Percentiles rank a stretch among this genome's conserved stretches.
phyloP scores from a whole-genome alignment of 2,797 vertebrate species.

The Botia kubotai region DNA sequence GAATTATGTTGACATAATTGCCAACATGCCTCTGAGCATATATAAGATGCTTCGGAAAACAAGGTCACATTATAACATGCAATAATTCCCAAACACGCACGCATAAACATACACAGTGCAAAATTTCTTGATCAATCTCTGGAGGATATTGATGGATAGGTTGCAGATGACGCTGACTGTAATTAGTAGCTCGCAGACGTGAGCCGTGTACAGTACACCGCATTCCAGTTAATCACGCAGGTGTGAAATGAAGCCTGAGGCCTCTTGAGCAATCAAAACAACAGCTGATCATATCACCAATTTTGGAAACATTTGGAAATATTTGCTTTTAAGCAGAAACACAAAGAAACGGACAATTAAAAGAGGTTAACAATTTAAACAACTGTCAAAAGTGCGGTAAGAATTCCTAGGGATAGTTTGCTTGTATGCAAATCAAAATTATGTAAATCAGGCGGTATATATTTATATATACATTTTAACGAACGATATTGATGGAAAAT shows the following conservation, averaged over 20 bases:
- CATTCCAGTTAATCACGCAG: conserved; percentile 27
- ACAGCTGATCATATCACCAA: neutral
- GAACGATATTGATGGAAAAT: too few species aligned
- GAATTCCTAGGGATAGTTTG: neutral
- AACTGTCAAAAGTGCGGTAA: neutral
- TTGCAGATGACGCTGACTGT: conserved; percentile 41
- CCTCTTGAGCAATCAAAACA: neutral
- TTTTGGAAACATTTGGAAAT: conserved; percentile 8
- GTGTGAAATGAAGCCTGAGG: neutral
- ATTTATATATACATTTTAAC: too few species aligned
- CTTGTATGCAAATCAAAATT: too few species aligned
- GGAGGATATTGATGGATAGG: conserved; percentile 36
- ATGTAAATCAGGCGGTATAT: too few species aligned
- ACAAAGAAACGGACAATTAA: neutral
- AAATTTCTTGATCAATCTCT: conserved; percentile 37
- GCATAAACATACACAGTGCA: conserved; percentile 15
- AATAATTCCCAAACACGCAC: conserved; percentile 47
- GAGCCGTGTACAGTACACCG: neutral
- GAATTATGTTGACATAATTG: conserved; percentile 72
- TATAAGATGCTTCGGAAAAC: conserved; percentile 61
- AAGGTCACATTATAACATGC: conserved; percentile 57
- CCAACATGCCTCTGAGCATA: conserved; percentile 61
- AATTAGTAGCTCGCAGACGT: neutral
- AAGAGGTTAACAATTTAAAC: neutral
- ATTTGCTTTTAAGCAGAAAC: neutral